These are phyloP conservation scores for Pachycephus smyrnensis DNA, from an alignment of 2,888 invertebrate genomes.

Conservation along the genomic window DNA sequence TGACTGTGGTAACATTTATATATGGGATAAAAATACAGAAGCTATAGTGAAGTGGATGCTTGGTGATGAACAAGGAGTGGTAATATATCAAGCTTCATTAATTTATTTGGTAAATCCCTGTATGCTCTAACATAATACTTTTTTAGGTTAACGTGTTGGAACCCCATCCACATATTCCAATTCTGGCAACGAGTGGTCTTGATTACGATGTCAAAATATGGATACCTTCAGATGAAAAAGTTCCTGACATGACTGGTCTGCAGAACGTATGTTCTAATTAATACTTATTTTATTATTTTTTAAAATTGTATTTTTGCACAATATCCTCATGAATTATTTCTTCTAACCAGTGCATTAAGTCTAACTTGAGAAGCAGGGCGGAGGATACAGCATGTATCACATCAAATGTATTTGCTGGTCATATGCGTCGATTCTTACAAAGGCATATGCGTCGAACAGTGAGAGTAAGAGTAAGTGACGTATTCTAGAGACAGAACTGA, in stretches of 20 bases:
- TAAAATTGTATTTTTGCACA: neutral
- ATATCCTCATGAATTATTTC: neutral
- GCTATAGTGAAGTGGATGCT: constrained; percentile 89
- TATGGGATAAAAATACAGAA: constrained; percentile 92
- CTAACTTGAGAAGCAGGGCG: constrained; percentile 35
- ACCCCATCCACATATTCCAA: constrained; percentile 88
- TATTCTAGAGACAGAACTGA: neutral
- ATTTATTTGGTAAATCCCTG: constrained; percentile 10
- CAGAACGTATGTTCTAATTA: constrained; percentile 26
- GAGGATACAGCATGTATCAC: constrained; percentile 22
- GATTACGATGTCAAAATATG: constrained; percentile 95
- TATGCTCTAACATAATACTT: constrained; percentile 10
- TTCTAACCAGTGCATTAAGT: constrained; percentile 35
- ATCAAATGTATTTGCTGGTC: constrained; percentile 66
- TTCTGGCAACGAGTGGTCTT: constrained; percentile 91
- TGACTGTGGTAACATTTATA: constrained; percentile 88
- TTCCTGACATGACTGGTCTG: constrained; percentile 45
- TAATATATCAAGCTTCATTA: constrained; percentile 56
- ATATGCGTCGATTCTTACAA: constrained; percentile 69
- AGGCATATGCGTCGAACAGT: constrained; percentile 67
- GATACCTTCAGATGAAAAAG: constrained; percentile 78
- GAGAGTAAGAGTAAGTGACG: constrained; percentile 51
- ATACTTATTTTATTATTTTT: neutral
- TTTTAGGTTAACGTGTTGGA: constrained; percentile 89
- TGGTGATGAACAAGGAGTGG: constrained; percentile 87